Percentiles rank a stretch among this genome's conserved stretches.
phyloP scores from a whole-genome alignment of 2,888 invertebrate species.

The Leucania comma region DNA sequence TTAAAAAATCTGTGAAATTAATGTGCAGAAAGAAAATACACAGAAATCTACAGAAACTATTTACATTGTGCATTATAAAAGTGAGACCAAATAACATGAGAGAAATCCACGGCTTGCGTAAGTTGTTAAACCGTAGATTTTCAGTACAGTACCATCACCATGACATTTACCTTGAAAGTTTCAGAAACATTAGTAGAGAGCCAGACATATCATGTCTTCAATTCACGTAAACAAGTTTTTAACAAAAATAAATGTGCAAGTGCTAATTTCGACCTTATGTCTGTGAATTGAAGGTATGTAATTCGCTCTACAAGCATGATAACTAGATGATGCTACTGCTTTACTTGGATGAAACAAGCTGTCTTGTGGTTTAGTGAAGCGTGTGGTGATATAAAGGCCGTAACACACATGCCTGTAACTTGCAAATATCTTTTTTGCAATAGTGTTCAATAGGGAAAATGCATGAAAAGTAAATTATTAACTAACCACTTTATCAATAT shows the following conservation, averaged over 20 bases:
- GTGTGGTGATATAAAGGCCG: constrained; percentile 42
- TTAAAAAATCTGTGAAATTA: not conserved
- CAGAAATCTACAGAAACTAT: not conserved
- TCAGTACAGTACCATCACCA: constrained; percentile 51
- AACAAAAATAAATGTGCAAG: constrained; percentile 69
- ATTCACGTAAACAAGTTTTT: constrained; percentile 77
- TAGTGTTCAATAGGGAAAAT: not conserved
- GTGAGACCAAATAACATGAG: constrained; percentile 25
- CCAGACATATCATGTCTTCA: constrained; percentile 90
- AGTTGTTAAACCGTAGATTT: constrained; percentile 31
- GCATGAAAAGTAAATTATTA: too few relatives aligned
- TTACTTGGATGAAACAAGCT: constrained; percentile 70
- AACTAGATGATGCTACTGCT: constrained; percentile 78
- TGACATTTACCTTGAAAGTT: constrained; percentile 51
- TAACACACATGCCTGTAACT: not conserved
- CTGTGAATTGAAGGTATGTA: constrained; percentile 90
- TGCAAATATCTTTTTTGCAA: not conserved
- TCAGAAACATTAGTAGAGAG: constrained; percentile 79
- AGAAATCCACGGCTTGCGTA: constrained; percentile 39
- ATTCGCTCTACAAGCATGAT: constrained; percentile 89
- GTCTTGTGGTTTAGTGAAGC: constrained; percentile 73
- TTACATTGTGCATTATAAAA: constrained; percentile 54
- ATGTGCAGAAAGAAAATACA: constrained; percentile 24
- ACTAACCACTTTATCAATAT: too few relatives aligned
- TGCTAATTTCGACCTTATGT: constrained; percentile 73